Evolutionary conservation across 1,140 invertebrate genomes (phyloP), one percentile per base, ranked within the genome.

Genomic region (Drosophila sproati): DNA sequence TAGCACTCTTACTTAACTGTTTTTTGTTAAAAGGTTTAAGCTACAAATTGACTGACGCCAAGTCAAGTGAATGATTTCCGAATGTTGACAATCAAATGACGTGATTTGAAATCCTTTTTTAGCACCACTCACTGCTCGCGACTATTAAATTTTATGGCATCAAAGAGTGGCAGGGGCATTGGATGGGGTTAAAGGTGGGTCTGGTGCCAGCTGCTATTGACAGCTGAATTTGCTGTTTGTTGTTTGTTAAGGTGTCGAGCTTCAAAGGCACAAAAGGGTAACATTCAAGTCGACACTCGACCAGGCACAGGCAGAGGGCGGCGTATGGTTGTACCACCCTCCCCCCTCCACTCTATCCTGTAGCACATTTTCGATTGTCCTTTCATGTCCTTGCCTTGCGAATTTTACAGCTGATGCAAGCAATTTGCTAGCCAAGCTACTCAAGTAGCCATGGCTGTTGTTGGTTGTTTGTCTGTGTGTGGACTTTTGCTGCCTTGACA

Each of bases 131-230:
- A 28, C 41, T 35, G 43, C 20, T 12, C 63, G 70, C 55, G 55
- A 73, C 50, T 61, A 55, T 54, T 35, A 32, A 57, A 66, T 52
- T 39, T 56, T 32, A 45, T 20, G 32, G 0, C 7, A 10, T 43
- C 29, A 20, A 39, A 3, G 29, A n/a, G 29, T 29, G n/a, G 28
- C 2, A 1, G 5, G 8, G 39, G 6, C 29, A 48, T 20, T 20
- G 5, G 34, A 35, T 7, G 6, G 7, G 32, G 29, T 29, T 3
- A 35, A 10, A 35, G 32, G 10, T 37, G 39, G 5, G 39, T 6
- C 10, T n/a, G 10, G 10, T 43, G 29, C 34, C 76, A 78, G 76
- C 60, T 78, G 72, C 64, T 74, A 43, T 70, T 78, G 75, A 78
- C 75, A 78, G 71, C 41, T 7, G 56, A 70, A 43, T 4, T 31